Evolutionary conservation across 2,113 vertebrate genomes (phyloP).

Genomic region (Actenoides hombroni): DNA sequence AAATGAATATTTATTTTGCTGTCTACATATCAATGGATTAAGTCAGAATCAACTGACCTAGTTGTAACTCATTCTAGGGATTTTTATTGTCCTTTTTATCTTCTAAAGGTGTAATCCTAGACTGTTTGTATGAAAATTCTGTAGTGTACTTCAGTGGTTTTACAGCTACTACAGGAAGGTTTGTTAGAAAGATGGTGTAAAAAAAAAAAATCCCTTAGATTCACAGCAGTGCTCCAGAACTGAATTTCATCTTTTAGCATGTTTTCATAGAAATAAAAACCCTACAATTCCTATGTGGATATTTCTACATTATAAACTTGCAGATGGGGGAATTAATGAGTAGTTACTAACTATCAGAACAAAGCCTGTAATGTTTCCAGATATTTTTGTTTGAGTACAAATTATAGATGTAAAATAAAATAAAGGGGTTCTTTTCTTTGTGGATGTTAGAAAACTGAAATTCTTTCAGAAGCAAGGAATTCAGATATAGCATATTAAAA

Average conservation of each 20-base stretch:
- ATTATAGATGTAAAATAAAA: not conserved
- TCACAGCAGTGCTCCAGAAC: not conserved
- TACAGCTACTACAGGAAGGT: not conserved
- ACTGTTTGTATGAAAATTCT: not conserved
- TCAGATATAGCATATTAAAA: not conserved
- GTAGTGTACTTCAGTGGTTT: not conserved
- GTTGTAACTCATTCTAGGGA: not conserved
- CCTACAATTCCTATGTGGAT: slow-evolving; percentile 44
- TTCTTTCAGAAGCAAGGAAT: not conserved
- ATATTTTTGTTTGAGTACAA: slow-evolving; percentile 24
- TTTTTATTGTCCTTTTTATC: not conserved
- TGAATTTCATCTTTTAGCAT: slow-evolving; percentile 22
- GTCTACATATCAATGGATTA: not conserved
- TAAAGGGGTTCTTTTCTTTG: not conserved
- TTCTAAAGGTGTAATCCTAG: not conserved
- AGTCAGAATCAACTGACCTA: not conserved
- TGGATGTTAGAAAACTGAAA: not conserved
- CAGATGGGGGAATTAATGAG: not conserved
- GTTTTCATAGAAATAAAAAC: slow-evolving; percentile 34
- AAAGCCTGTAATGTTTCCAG: not conserved
- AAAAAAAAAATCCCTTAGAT: slow-evolving; percentile 20
- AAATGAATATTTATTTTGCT: slow-evolving; percentile 41
- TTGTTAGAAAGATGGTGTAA: not conserved
- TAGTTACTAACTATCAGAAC: slow-evolving; percentile 23
- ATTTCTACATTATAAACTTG: slow-evolving; percentile 10